Percentiles rank a stretch among this genome's conserved stretches.
phyloP scores from a whole-genome alignment of 1,140 invertebrate genomes.

The Calephelis nemesis region DNA sequence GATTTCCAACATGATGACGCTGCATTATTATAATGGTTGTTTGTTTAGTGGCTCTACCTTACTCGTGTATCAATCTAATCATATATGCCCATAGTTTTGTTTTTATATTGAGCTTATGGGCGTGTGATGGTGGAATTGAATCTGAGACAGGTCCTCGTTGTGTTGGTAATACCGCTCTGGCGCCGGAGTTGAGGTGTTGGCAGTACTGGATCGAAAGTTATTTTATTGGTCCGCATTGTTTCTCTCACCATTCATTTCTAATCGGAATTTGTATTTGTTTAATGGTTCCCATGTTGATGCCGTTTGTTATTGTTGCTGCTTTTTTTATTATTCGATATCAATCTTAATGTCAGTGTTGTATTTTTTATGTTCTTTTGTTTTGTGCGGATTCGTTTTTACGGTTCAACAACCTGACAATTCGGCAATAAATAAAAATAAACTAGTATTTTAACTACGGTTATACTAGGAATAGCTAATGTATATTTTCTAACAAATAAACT shows the following conservation, averaged over 20 bases:
- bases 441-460: no score
- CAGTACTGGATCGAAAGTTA: conserved; percentile 40
- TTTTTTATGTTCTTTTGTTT: conserved; percentile 9
- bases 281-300: conserved; percentile 15
- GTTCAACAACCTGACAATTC: not conserved
- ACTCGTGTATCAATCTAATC: conserved; percentile 76
- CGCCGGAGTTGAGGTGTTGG: conserved; percentile 62
- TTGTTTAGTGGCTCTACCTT: conserved; percentile 77
- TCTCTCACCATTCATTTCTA: conserved; percentile 39
- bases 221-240: conserved; percentile 45
- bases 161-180: conserved; percentile 64
- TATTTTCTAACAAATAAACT: no score
- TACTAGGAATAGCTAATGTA: no score
- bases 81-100: conserved; percentile 77
- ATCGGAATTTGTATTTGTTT: conserved; percentile 30
- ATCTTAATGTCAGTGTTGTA: conserved; percentile 14
- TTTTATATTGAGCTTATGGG: conserved; percentile 76
- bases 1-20: conserved; percentile 72
- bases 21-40: conserved; percentile 72
- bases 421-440: no score
- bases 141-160: conserved; percentile 69
- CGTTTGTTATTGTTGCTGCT: conserved; percentile 10
- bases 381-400: conserved; percentile 1
- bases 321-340: conserved; percentile 7
- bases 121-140: conserved; percentile 74